Percentiles rank a stretch among this genome's conserved stretches.
Conservation (phyloP, 1,140 invertebrate genomes). For the Leptopilina clavipes region DNA sequence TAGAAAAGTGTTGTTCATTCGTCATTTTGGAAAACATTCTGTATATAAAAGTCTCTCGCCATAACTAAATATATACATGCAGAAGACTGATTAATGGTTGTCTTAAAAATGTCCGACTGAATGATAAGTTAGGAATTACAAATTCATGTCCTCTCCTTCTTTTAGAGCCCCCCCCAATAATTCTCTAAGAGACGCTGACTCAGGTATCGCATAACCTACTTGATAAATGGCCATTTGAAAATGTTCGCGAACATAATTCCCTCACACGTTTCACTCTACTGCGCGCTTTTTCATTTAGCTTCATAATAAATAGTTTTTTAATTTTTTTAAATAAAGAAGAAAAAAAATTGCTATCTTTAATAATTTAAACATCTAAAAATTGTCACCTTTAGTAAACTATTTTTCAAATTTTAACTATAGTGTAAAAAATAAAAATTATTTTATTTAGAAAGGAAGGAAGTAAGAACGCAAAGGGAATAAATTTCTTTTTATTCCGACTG, state of each 20-base stretch:
- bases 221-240: conserved; percentile 40
- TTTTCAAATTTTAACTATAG: too few species aligned
- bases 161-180: conserved; percentile 38
- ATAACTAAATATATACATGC: background rate
- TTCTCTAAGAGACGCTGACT: conserved; percentile 38
- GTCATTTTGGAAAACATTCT: background rate
- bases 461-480: too few species aligned
- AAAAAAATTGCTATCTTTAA: too few species aligned
- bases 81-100: conserved; percentile 20
- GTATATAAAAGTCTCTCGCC: background rate
- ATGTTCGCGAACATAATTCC: conserved; percentile 30
- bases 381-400: too few species aligned
- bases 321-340: too few species aligned
- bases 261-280: conserved; percentile 38
- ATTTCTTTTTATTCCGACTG: background rate
- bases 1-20: background rate
- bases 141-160: conserved; percentile 35
- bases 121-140: conserved; percentile 29
- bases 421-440: too few species aligned
- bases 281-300: conserved; percentile 2
- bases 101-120: conserved; percentile 18
- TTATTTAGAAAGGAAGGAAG: too few species aligned
- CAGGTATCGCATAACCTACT: conserved; percentile 41
- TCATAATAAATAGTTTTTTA: too few species aligned
- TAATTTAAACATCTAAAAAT: too few species aligned